Conservation (phyloP, 2,888 invertebrate species). For the Barypeithes pellucidus region DNA sequence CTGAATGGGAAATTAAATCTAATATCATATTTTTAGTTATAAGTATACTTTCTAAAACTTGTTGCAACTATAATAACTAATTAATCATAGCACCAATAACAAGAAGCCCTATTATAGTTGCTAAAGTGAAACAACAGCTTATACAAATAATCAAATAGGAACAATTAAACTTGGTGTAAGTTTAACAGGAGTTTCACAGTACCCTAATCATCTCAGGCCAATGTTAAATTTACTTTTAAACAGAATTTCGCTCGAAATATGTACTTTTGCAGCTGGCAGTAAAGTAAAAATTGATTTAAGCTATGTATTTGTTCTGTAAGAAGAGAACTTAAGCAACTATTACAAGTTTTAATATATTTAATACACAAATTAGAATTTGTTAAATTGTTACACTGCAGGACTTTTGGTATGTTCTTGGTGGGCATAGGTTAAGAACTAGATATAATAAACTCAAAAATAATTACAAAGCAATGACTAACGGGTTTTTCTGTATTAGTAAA, state of each 20-base stretch:
- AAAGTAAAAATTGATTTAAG: background rate
- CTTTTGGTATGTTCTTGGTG: too few relatives aligned
- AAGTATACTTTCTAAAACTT: background rate
- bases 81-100: background rate
- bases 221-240: constrained; percentile 17
- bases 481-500: too few relatives aligned
- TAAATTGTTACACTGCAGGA: too few relatives aligned
- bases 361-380: too few relatives aligned
- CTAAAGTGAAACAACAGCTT: constrained; percentile 18
- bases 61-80: background rate
- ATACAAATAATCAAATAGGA: constrained; percentile 20
- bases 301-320: background rate
- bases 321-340: too few relatives aligned
- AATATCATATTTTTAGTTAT: too few relatives aligned
- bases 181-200: constrained; percentile 15
- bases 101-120: constrained; percentile 11
- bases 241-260: background rate
- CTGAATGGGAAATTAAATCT: too few relatives aligned
- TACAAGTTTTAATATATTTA: too few relatives aligned
- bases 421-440: too few relatives aligned
- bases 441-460: too few relatives aligned
- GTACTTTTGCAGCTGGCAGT: background rate
- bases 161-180: constrained; percentile 20
- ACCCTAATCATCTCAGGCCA: constrained; percentile 14
- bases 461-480: too few relatives aligned